Conservation (phyloP, 2,888 invertebrate species). For the Epinotia demarniana region DNA sequence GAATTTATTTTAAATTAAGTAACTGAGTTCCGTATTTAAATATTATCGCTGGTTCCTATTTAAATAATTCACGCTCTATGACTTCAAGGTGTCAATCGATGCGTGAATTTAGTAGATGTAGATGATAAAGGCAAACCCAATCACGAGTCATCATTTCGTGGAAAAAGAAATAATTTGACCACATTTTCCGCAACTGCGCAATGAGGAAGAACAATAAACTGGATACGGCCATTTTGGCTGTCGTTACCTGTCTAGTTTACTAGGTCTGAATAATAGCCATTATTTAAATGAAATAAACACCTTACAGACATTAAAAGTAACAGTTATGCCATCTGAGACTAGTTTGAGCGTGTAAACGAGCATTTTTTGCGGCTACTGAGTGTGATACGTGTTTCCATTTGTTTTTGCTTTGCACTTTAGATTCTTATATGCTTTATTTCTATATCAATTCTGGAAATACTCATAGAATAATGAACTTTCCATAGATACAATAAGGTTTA, state of each 20-base stretch:
- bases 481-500: background rate
- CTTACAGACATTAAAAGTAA: conserved; percentile 28
- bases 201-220: conserved; percentile 37
- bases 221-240: conserved; percentile 8
- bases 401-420: conserved; percentile 7
- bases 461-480: background rate
- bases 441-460: background rate
- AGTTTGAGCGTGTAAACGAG: conserved; percentile 21
- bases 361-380: conserved; percentile 7
- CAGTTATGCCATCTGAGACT: conserved; percentile 28
- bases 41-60: background rate
- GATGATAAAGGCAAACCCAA: conserved; percentile 13
- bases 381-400: background rate
- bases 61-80: background rate
- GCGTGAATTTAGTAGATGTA: conserved; percentile 26
- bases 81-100: conserved; percentile 14
- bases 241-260: conserved; percentile 28
- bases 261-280: conserved; percentile 27
- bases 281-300: conserved; percentile 36
- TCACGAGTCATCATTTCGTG: conserved; percentile 28
- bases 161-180: conserved; percentile 26
- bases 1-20: background rate
- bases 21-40: background rate
- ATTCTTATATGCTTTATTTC: background rate
- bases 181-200: conserved; percentile 31